These are phyloP conservation scores for Psittacara wagleri DNA, from an alignment of 2,113 vertebrate species.

Conservation along the genomic window DNA sequence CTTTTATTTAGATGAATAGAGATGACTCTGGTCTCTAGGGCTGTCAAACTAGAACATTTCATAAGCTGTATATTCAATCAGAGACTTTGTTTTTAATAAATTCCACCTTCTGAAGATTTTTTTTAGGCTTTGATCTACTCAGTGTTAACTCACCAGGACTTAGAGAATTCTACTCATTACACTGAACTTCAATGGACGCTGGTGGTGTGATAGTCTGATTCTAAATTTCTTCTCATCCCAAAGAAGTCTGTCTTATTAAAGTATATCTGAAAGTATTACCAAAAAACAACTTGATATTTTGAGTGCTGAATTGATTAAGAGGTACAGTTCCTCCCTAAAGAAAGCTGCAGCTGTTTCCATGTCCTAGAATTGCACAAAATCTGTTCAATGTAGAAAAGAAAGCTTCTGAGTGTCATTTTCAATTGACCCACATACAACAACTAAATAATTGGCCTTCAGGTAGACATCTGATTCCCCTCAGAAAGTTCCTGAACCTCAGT, in stretches of 20 bases:
- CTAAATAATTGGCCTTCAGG: background rate
- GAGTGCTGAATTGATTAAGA: background rate
- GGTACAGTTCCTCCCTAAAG: background rate
- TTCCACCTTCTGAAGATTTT: slow-evolving; percentile 23
- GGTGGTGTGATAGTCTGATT: background rate
- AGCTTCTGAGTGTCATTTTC: background rate
- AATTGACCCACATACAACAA: background rate
- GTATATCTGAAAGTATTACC: background rate
- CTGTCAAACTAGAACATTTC: slow-evolving; percentile 30
- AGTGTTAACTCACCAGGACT: slow-evolving; percentile 13
- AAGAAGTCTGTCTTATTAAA: background rate
- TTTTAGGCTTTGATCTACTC: slow-evolving; percentile 44
- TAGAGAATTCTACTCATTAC: slow-evolving; percentile 24
- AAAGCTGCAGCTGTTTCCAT: background rate
- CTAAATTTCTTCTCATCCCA: slow-evolving; percentile 5
- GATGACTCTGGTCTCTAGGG: background rate
- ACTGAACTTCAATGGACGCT: slow-evolving; percentile 10
- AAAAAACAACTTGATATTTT: background rate
- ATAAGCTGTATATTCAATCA: slow-evolving; percentile 25
- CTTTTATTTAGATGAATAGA: slow-evolving; percentile 3
- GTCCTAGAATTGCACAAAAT: background rate
- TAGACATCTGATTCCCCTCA: background rate
- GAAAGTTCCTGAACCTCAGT: background rate
- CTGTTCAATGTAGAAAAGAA: background rate
- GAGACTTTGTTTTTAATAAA: slow-evolving; percentile 47